Evolutionary conservation across 2,797 vertebrate genomes (phyloP), one percentile per base, ranked within the genome.

Genomic region (Coranthus polyacanthus): DNA sequence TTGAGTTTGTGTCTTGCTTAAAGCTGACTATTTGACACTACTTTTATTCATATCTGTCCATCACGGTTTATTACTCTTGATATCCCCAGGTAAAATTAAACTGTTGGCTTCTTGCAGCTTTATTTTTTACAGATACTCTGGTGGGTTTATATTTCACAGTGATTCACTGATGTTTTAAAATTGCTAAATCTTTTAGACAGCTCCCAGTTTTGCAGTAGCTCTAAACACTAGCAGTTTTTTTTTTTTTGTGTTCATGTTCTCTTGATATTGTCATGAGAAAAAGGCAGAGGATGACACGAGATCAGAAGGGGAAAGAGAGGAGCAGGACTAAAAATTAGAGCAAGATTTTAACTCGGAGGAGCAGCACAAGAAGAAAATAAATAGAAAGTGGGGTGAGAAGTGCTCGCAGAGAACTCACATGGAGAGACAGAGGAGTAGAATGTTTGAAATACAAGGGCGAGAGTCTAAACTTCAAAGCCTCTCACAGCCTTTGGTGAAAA

Each of bases 381-480:
- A 72, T 36, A 78, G 50, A 78, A 76, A 77, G 53, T 50, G 39
- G 58, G 75, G 58, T 68, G 83, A 78, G 79, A 76, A 82, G 52
- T 45, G 65, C 59, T 71, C 0, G 20, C 61, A 75, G 85, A 70
- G 68, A 78, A 86, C 67, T 80, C 75, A 80, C 68, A 78, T 72
- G 52, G 72, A 84, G 61, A 75, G 53, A 85, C 53, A 75, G 75
- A 77, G 78, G 68, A 81, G 68, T 67, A 62, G 79, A 68, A 42
- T 71, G 57, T 85, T 82, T 83, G 78, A 86, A 82, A 82, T 75
- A 84, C 62, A 68, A 80, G 84, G 79, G 53, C 32, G 22, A 75
- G 55, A 84, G 59, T 70, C 59, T 26, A 29, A 71, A 88, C 91
- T 90, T 93, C 88, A 92, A 90, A 91, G 90, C 64, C 21, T 39